Percentiles rank a stretch among this genome's conserved stretches.
Evolutionary conservation across 2,888 invertebrate genomes (phyloP).

Genomic region (Apomyelois bistriatella): DNA sequence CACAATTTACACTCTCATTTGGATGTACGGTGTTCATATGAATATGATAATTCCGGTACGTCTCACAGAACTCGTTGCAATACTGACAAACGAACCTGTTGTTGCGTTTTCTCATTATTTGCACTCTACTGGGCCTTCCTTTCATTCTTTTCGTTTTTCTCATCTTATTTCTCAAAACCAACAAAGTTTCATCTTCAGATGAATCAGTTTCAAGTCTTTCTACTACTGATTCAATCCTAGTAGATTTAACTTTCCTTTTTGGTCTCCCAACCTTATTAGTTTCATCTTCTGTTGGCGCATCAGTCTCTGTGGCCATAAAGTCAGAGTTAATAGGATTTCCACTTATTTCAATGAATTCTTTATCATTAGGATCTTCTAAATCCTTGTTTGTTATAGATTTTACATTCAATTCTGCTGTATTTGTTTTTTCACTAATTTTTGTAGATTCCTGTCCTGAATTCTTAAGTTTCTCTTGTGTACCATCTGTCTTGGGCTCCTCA

Average conservation of each 20-base stretch:
- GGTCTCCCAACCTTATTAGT: constrained; percentile 2
- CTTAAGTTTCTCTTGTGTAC: too few relatives aligned
- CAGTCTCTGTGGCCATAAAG: constrained; percentile 33
- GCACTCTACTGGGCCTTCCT: neutral
- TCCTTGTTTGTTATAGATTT: neutral
- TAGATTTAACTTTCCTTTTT: constrained; percentile 28
- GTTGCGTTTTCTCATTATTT: constrained; percentile 8
- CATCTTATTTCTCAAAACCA: constrained; percentile 27
- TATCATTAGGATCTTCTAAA: neutral
- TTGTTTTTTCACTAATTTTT: constrained; percentile 24
- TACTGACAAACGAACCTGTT: constrained; percentile 45
- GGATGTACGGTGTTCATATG: constrained; percentile 53
- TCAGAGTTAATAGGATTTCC: neutral
- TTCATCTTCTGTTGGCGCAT: constrained; percentile 30
- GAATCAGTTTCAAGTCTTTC: constrained; percentile 25
- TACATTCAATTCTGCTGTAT: constrained; percentile 20
- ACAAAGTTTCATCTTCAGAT: constrained; percentile 49
- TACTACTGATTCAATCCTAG: constrained; percentile 3
- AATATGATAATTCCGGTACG: constrained; percentile 60
- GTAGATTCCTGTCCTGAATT: neutral
- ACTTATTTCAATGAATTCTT: neutral
- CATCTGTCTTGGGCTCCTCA: constrained; percentile 27
- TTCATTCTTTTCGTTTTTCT: constrained; percentile 14
- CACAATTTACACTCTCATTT: constrained; percentile 44
- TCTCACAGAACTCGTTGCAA: constrained; percentile 63